Base-by-base conservation (phyloP, 2,113 vertebrate species). In the Martes martes region DNA sequence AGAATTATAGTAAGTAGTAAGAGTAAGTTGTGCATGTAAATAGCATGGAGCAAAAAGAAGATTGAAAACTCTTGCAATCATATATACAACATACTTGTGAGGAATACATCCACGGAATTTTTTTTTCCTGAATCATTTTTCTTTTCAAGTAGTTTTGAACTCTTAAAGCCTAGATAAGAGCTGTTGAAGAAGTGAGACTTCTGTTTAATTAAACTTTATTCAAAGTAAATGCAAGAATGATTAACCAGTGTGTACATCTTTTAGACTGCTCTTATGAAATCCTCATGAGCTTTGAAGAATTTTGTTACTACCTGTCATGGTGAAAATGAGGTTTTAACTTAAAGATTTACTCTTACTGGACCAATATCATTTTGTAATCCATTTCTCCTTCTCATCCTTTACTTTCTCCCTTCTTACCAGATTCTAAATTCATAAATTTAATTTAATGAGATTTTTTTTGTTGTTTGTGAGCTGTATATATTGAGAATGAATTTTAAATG, bases 121-220 rank as follows among this genome's bases (percentile, higher is more conserved):
- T 71, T 73, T 11, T 14, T 55, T 55, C 52, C 1, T 55, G 11
- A 92, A 21, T 81, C 45, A 59, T 78, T 97, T 95, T 97, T 90
- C 61, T 94, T 96, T 94, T 83, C n/a, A 95, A 95, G 42, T 91
- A 83, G 61, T 92, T 97, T 92, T 94, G 39, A 96, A 83, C 59
- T 96, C 23, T 76, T 95, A 94, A 90, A 95, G 47, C 52, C 36
- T 96, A 67, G 65, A n/a, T 94, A 95, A 95, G 78, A 84, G 18
- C 78, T 93, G 9, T 93, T 88, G 45, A 95, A 88, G 47, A 94
- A 96, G 80, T 67, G 55, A 95, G 45, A 65, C 67, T n/a, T 92
- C 74, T 95, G 14, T 96, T 95, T 97, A 89, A 94, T 96, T 97
- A 95, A 97, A 80, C 50, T 76, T 84, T 97, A 55, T 59, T 93